Conservation (phyloP, 2,888 invertebrate genomes). For the Leucozona laternaria region DNA sequence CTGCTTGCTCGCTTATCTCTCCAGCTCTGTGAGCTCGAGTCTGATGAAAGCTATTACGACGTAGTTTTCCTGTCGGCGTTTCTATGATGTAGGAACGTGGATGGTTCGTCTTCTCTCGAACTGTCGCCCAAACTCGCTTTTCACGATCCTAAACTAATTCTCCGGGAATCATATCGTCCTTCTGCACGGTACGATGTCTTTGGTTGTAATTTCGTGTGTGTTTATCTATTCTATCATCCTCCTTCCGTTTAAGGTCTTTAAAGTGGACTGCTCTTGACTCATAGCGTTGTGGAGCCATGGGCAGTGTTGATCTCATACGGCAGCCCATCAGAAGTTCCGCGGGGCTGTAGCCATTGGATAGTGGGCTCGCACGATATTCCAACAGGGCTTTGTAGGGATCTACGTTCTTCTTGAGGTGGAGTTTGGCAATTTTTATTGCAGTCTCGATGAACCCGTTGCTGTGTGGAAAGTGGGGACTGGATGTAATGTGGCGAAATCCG, state of each 20-base stretch:
- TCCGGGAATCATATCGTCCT: background rate
- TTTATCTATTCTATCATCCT: background rate
- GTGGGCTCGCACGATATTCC: background rate
- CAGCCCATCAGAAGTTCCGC: slow-evolving; percentile 55
- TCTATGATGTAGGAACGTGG: slow-evolving; percentile 26
- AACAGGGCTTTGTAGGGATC: slow-evolving; percentile 24
- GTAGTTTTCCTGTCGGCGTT: slow-evolving; percentile 5
- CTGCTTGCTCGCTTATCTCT: background rate
- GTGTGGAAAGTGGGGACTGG: slow-evolving; percentile 21
- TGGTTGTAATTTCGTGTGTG: slow-evolving; percentile 10
- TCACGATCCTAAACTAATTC: slow-evolving; percentile 31
- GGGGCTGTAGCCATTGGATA: slow-evolving; percentile 48
- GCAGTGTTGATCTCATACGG: slow-evolving; percentile 11
- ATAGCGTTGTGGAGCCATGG: slow-evolving; percentile 2
- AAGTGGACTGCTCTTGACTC: background rate
- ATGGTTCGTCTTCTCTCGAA: slow-evolving; percentile 18
- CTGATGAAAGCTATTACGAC: slow-evolving; percentile 14
- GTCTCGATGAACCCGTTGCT: background rate
- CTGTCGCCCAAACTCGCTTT: slow-evolving; percentile 6
- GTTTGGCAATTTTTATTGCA: background rate
- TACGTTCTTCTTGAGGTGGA: slow-evolving; percentile 21
- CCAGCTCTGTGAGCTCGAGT: background rate
- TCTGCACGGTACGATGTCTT: background rate
- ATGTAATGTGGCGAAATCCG: slow-evolving; percentile 34
- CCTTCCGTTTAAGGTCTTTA: slow-evolving; percentile 4